Percentiles rank a stretch among this genome's conserved stretches.
phyloP scores from a whole-genome alignment of 2,888 invertebrate genomes.

The Trissolcus brochymenae region DNA sequence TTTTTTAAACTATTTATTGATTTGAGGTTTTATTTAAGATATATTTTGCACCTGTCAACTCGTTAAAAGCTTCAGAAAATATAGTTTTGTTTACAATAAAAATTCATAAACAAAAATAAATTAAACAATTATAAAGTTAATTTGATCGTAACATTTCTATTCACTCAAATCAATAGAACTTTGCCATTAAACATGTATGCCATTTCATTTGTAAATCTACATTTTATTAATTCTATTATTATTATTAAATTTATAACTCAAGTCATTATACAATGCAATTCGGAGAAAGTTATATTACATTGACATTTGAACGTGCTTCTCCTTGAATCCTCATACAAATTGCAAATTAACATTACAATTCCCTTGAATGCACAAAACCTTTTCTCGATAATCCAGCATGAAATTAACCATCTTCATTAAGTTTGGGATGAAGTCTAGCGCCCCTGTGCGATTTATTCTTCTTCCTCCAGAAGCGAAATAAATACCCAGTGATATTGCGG shows the following conservation, averaged over 20 bases:
- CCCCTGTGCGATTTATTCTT: slow-evolving; percentile 29
- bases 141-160: too few relatives aligned
- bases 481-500: slow-evolving; percentile 14
- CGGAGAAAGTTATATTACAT: not conserved
- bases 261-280: not conserved
- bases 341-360: slow-evolving; percentile 14
- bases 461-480: slow-evolving; percentile 8
- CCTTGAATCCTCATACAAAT: slow-evolving; percentile 3
- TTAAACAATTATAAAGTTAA: too few relatives aligned
- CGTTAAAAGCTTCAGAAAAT: too few relatives aligned
- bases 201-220: too few relatives aligned
- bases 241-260: not conserved
- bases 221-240: too few relatives aligned
- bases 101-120: too few relatives aligned
- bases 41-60: too few relatives aligned
- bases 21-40: too few relatives aligned
- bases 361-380: slow-evolving; percentile 5
- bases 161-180: too few relatives aligned
- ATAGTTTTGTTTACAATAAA: too few relatives aligned
- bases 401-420: slow-evolving; percentile 33
- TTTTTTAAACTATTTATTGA: too few relatives aligned
- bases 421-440: not conserved
- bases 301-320: not conserved
- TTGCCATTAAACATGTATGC: too few relatives aligned
- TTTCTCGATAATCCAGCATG: slow-evolving; percentile 20